Evolutionary conservation across 2,797 vertebrate species (phyloP).

Genomic region (Squalus acanthias): DNA sequence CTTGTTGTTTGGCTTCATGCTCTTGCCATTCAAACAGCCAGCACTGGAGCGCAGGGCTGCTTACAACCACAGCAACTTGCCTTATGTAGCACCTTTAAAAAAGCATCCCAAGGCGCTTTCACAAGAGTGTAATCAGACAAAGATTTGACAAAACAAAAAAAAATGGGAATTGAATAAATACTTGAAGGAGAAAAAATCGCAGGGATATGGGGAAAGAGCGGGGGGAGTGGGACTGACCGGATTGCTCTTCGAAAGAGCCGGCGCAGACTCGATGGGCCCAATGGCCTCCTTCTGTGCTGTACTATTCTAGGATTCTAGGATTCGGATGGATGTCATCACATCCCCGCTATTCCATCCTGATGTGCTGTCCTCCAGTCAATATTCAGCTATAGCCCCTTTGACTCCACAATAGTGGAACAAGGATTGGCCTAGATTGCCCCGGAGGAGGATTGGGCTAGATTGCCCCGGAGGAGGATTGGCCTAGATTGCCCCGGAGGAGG

Average conservation of each 20-base stretch:
- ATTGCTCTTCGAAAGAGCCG: not conserved
- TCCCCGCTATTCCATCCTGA: not conserved
- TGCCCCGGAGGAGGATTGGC: no score
- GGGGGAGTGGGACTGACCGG: not conserved
- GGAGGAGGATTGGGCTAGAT: no score
- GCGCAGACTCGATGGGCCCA: no score
- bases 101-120: not conserved
- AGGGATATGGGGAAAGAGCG: no score
- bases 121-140: not conserved
- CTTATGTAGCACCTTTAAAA: not conserved
- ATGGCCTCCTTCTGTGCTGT: no score
- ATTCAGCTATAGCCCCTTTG: not conserved
- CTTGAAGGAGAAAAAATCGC: no score
- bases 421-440: not conserved
- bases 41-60: not conserved
- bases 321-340: not conserved
- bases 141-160: not conserved
- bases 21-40: not conserved
- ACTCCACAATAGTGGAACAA: not conserved
- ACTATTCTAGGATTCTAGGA: no score
- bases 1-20: not conserved
- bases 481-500: no score
- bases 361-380: not conserved
- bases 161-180: not conserved
- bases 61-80: not conserved